Evolutionary conservation across 1,140 invertebrate genomes (phyloP), one percentile per base, ranked within the genome.

Genomic region (Brachionus paranguensis): DNA sequence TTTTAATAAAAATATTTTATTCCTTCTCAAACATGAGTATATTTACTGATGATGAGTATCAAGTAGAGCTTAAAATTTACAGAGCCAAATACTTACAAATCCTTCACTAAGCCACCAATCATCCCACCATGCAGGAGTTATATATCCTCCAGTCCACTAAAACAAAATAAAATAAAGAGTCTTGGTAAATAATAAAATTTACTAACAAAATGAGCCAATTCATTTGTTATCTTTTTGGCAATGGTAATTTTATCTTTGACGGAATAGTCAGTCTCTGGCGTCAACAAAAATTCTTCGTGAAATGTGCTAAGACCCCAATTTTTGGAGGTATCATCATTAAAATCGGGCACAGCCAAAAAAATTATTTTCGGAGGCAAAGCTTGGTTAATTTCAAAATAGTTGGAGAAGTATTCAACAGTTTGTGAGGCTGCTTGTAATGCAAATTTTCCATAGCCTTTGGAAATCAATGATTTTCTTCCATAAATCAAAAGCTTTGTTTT

Each of bases 241-340:
- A 97, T 93, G 85, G 92, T 90, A 45, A 64, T 12, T 70, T 70
- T 60, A 20, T 83, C 33, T n/a, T 11, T 37, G n/a, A 68, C 8
- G 0, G 81, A 70, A 43, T 20, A 43, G 17, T 29, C 27, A 27
- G 17, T 41, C 4, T 70, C 85, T 86, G 95, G 92, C 81, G 93
- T 94, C 2, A 98, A 90, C 78, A 98, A 90, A 78, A 93, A 92
- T 0, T 93, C 93, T 90, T 97, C 95, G 81, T 95, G 92, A 86
- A 93, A 95, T 0, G 93, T 94, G 4, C 94, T 92, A 0, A 97
- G 88, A 2, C 95, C 96, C 96, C 95, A 97, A 90, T 97, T 95
- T 89, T 97, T 96, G 93, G 97, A 98, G 0, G 95, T 96, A 6
- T 95, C 96, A 2, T 95, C 95, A 1, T 94, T 93, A 91, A 97